phyloP scores from a whole-genome alignment of 2,888 invertebrate genomes.

The Amitus sp. region DNA sequence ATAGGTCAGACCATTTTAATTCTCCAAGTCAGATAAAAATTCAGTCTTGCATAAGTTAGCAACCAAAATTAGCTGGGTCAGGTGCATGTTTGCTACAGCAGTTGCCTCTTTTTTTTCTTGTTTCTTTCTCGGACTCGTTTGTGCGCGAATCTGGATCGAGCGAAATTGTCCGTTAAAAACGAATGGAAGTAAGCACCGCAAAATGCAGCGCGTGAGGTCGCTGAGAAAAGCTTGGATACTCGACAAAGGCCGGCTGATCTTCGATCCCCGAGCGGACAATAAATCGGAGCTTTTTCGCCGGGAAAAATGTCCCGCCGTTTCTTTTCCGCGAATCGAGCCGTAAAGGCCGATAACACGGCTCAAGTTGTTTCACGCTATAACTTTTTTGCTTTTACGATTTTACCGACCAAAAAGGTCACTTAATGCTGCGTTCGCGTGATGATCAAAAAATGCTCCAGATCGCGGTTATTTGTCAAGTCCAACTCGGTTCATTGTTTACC shows the following conservation, averaged over 20 bases:
- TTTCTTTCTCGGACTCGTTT: conserved; percentile 17
- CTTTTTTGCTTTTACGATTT: conserved; percentile 31
- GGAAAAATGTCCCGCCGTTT: not conserved
- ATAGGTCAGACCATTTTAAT: no score
- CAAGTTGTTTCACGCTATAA: conserved; percentile 23
- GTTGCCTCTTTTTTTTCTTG: conserved; percentile 25
- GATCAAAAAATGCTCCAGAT: no score
- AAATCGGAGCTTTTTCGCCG: not conserved
- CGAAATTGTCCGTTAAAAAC: conserved; percentile 29
- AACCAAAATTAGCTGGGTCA: no score
- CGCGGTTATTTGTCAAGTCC: no score
- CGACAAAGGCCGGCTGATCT: not conserved
- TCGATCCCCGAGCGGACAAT: not conserved
- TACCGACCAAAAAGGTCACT: conserved; percentile 29
- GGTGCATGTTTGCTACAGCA: no score
- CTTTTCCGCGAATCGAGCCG: conserved; percentile 2
- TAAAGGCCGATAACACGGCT: not conserved
- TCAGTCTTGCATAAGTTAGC: no score
- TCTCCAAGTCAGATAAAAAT: no score
- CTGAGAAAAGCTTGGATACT: not conserved
- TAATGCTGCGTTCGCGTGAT: not conserved
- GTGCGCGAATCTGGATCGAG: conserved; percentile 27
- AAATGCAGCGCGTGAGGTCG: not conserved
- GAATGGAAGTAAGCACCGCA: conserved; percentile 24
- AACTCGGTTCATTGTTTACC: no score